Percentiles rank a stretch among this genome's conserved stretches.
Conservation (phyloP, 2,888 invertebrate species). For the Cordilura impudica region DNA sequence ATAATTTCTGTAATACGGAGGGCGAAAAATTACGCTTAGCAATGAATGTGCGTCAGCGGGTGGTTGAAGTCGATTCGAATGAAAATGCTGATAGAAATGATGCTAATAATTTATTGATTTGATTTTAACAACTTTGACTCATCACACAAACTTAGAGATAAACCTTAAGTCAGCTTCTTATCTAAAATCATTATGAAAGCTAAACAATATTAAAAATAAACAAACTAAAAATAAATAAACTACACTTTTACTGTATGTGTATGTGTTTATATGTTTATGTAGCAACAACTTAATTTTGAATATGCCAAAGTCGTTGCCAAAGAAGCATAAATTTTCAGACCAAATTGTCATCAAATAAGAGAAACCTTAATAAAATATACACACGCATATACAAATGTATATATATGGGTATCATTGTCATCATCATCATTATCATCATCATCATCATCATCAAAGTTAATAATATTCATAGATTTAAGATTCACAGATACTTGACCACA, state of each 20-base stretch:
- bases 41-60: neutral
- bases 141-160: too few relatives aligned
- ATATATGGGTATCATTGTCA: too few relatives aligned
- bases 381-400: too few relatives aligned
- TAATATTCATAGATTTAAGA: slow-evolving; percentile 36
- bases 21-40: neutral
- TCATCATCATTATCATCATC: neutral
- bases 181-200: slow-evolving; percentile 53
- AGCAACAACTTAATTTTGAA: slow-evolving; percentile 28
- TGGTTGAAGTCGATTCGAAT: neutral
- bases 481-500: slow-evolving; percentile 6
- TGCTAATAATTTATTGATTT: slow-evolving; percentile 66
- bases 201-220: slow-evolving; percentile 10
- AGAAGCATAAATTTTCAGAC: slow-evolving; percentile 36
- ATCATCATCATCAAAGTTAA: neutral
- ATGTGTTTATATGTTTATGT: too few relatives aligned
- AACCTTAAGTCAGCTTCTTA: slow-evolving; percentile 1
- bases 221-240: slow-evolving; percentile 11
- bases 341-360: slow-evolving; percentile 30
- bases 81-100: slow-evolving; percentile 25
- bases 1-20: slow-evolving; percentile 68
- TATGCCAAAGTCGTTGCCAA: slow-evolving; percentile 29
- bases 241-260: slow-evolving; percentile 44
- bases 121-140: slow-evolving; percentile 66
- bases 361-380: slow-evolving; percentile 7